Conservation (phyloP, 2,113 vertebrate species). For the Coregonus clupeaformis region DNA sequence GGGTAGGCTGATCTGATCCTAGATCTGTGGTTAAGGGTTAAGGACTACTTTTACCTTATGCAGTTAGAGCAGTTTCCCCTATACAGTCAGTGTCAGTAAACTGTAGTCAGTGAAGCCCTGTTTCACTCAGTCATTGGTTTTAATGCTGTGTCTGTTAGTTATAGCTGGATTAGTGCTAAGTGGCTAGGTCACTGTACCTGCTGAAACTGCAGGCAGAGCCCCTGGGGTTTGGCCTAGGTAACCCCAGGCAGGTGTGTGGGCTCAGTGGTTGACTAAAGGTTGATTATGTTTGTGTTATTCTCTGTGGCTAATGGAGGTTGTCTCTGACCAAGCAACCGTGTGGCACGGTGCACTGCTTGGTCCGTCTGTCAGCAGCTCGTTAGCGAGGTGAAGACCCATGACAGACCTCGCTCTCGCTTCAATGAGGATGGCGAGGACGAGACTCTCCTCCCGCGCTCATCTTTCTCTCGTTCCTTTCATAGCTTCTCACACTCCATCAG, state of each 20-base stretch:
- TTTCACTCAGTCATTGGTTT: background rate
- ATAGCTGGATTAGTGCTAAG: background rate
- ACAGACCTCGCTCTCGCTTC: background rate
- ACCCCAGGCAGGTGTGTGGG: background rate
- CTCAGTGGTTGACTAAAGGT: background rate
- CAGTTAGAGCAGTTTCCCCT: no score
- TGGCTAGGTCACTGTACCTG: background rate
- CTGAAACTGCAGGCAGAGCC: background rate
- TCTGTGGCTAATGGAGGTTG: conserved; percentile 31
- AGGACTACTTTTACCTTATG: no score
- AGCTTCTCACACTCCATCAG: no score
- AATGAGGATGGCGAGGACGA: no score
- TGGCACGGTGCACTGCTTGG: conserved; percentile 31
- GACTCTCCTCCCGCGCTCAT: no score
- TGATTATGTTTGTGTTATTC: background rate
- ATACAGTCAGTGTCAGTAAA: no score
- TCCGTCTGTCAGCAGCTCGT: conserved; percentile 64
- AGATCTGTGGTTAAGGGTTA: no score
- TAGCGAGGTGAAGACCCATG: conserved; percentile 53
- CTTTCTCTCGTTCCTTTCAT: no score
- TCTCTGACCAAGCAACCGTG: conserved; percentile 33
- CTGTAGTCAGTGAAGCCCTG: background rate
- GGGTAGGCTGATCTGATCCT: no score
- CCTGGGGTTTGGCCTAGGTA: background rate
- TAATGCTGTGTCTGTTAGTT: background rate